These are phyloP conservation scores for Siniperca scherzeri DNA, from an alignment of 2,797 vertebrate species.

Conservation along the genomic window DNA sequence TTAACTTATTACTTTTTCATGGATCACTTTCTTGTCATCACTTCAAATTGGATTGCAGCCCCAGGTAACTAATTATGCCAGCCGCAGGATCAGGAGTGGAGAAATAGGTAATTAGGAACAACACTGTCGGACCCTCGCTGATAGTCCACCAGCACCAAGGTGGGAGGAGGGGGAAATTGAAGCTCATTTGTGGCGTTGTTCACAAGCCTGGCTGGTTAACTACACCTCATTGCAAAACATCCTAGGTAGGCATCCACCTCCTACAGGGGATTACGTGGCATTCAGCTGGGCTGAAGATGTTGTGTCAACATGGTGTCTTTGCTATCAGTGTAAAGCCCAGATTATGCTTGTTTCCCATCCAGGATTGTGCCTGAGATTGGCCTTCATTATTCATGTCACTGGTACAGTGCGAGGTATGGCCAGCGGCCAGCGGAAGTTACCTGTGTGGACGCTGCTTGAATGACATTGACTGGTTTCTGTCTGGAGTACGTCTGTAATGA, in stretches of 20 bases:
- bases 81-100: slow-evolving; percentile 98
- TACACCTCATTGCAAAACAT: slow-evolving; percentile 81
- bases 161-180: slow-evolving; percentile 61
- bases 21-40: slow-evolving; percentile 99
- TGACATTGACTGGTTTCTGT: slow-evolving; percentile 46
- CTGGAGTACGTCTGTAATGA: slow-evolving; percentile 27
- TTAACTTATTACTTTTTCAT: slow-evolving; percentile 99
- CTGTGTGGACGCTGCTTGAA: slow-evolving; percentile 33
- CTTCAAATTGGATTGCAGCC: slow-evolving; percentile 99
- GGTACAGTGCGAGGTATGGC: slow-evolving; percentile 44
- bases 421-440: slow-evolving; percentile 32
- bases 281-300: slow-evolving; percentile 89
- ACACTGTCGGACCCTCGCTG: slow-evolving; percentile 97
- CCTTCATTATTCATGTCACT: slow-evolving; percentile 57
- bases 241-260: slow-evolving; percentile 85
- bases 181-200: slow-evolving; percentile 84
- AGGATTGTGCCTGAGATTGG: slow-evolving; percentile 74
- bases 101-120: slow-evolving; percentile 99
- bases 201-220: slow-evolving; percentile 85
- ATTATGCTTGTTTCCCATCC: slow-evolving; percentile 86
- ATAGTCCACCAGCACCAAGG: slow-evolving; percentile 91
- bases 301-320: slow-evolving; percentile 86
- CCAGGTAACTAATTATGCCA: slow-evolving; percentile 99
- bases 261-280: slow-evolving; percentile 87
- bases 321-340: slow-evolving; percentile 84